Conservation (phyloP, 2,797 vertebrate genomes). For the Bryconaethiops microstoma region DNA sequence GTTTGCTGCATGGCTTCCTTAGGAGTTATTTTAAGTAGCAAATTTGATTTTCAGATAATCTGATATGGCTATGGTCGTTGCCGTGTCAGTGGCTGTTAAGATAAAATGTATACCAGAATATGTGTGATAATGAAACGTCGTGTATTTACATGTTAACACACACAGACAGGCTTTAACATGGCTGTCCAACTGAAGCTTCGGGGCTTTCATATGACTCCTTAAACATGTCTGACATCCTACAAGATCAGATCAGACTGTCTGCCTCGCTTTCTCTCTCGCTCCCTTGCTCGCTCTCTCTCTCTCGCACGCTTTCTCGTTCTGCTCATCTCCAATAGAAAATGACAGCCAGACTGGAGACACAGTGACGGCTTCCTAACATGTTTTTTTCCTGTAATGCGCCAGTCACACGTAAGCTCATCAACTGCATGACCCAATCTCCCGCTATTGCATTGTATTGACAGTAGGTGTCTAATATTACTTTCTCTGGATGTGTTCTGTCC, state of each 20-base stretch:
- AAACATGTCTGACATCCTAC: conserved; percentile 48
- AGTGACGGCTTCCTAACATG: conserved; percentile 6
- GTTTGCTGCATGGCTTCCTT: conserved; percentile 37
- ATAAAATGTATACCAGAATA: conserved; percentile 2
- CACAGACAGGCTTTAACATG: conserved; percentile 36
- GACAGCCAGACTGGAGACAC: conserved; percentile 36
- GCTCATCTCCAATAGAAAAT: conserved; percentile 22
- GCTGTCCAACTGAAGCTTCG: conserved; percentile 29
- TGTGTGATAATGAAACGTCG: neutral
- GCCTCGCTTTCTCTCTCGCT: conserved; percentile 1
- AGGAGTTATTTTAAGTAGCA: conserved; percentile 51
- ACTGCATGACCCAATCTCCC: neutral
- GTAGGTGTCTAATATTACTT: conserved; percentile 8
- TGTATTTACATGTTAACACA: conserved; percentile 38
- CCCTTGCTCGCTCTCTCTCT: conserved; percentile 7
- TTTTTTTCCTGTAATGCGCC: neutral
- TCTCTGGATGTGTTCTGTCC: neutral
- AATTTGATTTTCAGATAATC: conserved; percentile 57
- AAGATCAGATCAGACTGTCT: conserved; percentile 37
- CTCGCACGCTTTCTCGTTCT: conserved; percentile 18
- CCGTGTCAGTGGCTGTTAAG: conserved; percentile 21
- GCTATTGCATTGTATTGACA: conserved; percentile 7
- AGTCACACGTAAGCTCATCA: conserved; percentile 25
- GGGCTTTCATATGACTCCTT: conserved; percentile 33
- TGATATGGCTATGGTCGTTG: conserved; percentile 50